Percentiles rank a stretch among this genome's conserved stretches.
phyloP scores from a whole-genome alignment of 2,888 invertebrate species.

The Kryphioiulus occultus region DNA sequence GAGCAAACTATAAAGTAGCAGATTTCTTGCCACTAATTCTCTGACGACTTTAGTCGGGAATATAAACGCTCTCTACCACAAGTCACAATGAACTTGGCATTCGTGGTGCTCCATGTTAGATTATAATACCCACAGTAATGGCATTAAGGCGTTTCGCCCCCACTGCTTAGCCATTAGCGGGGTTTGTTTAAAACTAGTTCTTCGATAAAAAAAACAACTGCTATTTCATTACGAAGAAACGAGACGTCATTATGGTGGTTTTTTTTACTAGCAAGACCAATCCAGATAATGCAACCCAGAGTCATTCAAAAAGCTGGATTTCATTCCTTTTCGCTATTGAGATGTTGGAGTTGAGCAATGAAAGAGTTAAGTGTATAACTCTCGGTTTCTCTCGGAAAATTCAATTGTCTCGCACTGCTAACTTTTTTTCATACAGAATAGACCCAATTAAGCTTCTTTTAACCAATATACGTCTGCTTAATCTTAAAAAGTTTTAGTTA shows the following conservation, averaged over 20 bases:
- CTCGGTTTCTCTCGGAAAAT: not conserved
- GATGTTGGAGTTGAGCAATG: not conserved
- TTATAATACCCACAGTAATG: constrained; percentile 8
- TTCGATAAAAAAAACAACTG: not conserved
- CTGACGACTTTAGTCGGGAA: not conserved
- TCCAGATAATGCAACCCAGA: not conserved
- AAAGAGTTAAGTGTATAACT: not conserved
- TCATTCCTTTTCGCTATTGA: not conserved
- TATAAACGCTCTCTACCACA: not conserved
- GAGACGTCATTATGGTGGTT: not conserved
- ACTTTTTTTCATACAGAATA: not conserved
- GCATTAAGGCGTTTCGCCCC: not conserved
- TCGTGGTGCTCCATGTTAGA: not conserved
- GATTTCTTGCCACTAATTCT: not conserved
- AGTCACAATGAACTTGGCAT: not conserved
- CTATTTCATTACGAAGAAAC: constrained; percentile 4
- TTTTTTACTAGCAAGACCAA: not conserved
- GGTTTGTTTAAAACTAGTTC: not conserved
- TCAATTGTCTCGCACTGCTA: not conserved
- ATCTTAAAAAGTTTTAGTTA: not conserved
- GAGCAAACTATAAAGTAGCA: not conserved
- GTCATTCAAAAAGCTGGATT: constrained; percentile 19
- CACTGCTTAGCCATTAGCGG: not conserved
- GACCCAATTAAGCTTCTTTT: not conserved
- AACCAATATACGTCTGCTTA: not conserved